Evolutionary conservation across 2,113 vertebrate genomes (phyloP), one percentile per base, ranked within the genome.

Genomic region (Brachyhypopomus occidentalis): DNA sequence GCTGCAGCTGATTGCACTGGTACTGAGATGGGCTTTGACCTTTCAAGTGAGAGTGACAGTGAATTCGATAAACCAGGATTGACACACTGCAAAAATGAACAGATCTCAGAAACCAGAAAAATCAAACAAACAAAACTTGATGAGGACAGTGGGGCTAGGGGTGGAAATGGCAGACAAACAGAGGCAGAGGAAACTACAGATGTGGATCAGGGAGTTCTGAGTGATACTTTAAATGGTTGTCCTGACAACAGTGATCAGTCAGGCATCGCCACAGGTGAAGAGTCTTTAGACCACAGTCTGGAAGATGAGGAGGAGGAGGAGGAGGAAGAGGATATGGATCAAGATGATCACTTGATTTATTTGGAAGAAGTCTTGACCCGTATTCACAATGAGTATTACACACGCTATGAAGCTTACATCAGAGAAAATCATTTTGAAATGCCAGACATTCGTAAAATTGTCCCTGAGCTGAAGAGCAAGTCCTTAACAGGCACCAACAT

Each of bases 311-410:
- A 95, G 0, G 95, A 96, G 1, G 93, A 94, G 25, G 92, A 94
- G 0, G 95, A 96, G 1, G 95, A 96, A 34, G 92, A 91, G 0
- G 96, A 98, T 55, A 87, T 83, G 0, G 98, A 99, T 64, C 92
- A 94, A 0, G 98, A 99, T 0, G 97, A 99, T 88, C 97, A 99
- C 85, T 91, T 99, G 83, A 95, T 99, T 84, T 95, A 99, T 90
- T 93, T 99, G 0, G 97, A 99, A 89, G 97, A 96, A 75, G 95
- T 99, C 71, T 94, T 99, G n/a, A 94, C 94, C 52, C 93, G 96
- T 4, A 95, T 99, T 80, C 97, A 99, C 72, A 93, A 89, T 0
- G 95, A 96, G 88, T 99, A 98, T 90, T 99, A 96, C 5, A 87
- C 93, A 0, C 94, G 94, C 38, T 99, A 99, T 23, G 95, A 97